Conservation (phyloP, 2,797 vertebrate species). For the Crax fasciolata region DNA sequence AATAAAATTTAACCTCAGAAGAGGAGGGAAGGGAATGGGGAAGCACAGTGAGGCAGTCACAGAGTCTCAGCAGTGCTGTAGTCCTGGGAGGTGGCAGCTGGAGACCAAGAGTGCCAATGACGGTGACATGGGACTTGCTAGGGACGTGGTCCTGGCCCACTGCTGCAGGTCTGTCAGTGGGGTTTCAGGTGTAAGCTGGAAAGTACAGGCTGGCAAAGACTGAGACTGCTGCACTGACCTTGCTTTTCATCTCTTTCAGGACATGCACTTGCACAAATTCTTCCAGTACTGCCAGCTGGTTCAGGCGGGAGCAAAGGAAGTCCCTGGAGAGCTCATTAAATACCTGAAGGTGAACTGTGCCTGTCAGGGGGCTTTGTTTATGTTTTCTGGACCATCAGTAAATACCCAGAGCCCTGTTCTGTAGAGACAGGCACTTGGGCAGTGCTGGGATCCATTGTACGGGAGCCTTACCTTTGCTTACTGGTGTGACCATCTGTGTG, state of each 20-base stretch:
- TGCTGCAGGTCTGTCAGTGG: background rate
- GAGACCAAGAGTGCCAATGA: background rate
- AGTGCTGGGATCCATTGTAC: accelerated
- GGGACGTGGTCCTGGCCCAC: background rate
- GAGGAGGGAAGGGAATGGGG: background rate
- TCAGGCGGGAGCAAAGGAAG: conserved; percentile 87
- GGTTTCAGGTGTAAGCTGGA: background rate
- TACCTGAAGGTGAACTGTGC: conserved; percentile 90
- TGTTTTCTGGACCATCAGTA: background rate
- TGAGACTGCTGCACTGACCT: conserved; percentile 2
- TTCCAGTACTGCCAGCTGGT: conserved; percentile 94
- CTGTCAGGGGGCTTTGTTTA: background rate
- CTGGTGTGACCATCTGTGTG: background rate
- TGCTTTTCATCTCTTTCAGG: conserved; percentile 82
- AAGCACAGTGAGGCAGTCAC: background rate
- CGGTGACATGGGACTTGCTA: background rate
- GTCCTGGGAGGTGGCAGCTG: background rate
- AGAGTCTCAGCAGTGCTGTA: accelerated
- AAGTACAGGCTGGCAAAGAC: background rate
- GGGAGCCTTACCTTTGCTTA: background rate
- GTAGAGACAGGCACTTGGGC: accelerated
- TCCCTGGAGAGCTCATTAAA: conserved; percentile 92
- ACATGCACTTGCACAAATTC: conserved; percentile 96
- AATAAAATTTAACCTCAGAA: background rate
- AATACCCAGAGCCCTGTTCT: background rate